phyloP scores from a whole-genome alignment of 2,797 vertebrate genomes.

The Pseudochirops cupreus region DNA sequence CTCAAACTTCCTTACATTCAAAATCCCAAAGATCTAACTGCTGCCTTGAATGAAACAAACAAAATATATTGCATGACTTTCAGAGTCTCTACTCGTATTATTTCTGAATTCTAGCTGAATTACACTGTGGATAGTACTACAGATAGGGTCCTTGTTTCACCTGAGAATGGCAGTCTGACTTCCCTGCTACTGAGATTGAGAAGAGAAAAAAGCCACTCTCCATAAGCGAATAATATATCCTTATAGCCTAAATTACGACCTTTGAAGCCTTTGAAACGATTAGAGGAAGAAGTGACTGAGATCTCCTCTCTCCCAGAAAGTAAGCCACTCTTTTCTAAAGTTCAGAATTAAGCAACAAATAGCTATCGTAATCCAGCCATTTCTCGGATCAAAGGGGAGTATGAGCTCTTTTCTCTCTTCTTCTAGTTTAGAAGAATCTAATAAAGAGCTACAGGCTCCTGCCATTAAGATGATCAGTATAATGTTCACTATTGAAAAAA shows the following conservation, averaged over 20 bases:
- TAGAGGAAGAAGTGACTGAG: slow-evolving; percentile 12
- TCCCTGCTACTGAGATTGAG: neutral
- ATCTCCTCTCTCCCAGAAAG: slow-evolving; percentile 5
- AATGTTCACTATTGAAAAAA: neutral
- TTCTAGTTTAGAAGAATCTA: neutral
- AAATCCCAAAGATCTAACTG: neutral
- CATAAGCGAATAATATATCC: slow-evolving; percentile 17
- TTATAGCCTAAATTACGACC: slow-evolving; percentile 19
- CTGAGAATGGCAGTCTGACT: neutral
- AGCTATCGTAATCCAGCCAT: neutral
- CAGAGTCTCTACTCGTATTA: slow-evolving; percentile 24
- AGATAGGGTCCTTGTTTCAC: neutral
- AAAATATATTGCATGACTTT: neutral
- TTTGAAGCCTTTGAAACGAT: neutral
- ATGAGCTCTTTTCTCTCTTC: neutral
- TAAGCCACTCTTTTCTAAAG: neutral
- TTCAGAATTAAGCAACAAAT: neutral
- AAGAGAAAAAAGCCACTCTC: neutral
- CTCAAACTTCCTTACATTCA: neutral
- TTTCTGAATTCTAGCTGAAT: slow-evolving; percentile 13
- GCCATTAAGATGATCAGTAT: neutral
- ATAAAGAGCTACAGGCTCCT: slow-evolving; percentile 6
- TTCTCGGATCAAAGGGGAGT: neutral
- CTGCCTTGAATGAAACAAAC: slow-evolving; percentile 25
- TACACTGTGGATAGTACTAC: neutral